Evolutionary conservation across 2,797 vertebrate species (phyloP), one percentile per base, ranked within the genome.

Genomic region (Pseudocheirus occidentalis): DNA sequence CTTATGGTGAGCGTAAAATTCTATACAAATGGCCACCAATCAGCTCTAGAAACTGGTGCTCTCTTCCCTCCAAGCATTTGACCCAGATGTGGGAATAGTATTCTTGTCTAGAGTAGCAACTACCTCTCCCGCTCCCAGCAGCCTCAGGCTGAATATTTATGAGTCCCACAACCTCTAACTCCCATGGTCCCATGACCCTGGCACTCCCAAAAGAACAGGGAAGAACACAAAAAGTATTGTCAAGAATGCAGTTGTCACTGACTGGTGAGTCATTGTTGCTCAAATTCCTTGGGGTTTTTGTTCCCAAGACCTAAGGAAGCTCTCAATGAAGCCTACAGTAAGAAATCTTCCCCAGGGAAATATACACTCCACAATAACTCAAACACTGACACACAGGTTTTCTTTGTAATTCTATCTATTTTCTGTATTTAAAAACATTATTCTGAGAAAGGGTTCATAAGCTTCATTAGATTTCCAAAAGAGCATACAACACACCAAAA

Each of bases 1-100:
- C 16, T 87, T 91, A 57, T 54, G 56, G 52, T 81, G 28, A 95
- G 66, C 9, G 56, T 95, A 92, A 93, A 91, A 3, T 46, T 81
- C 40, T 10, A 27, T 87, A 27, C 3, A 27, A 87, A 87, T 87
- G 24, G 40, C 21, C 10, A 46, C 73, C 66, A 21, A 40, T 81
- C n/a, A 66, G 0, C n/a, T 81, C 66, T 27, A 87, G 21, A 46
- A 87, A 87, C 21, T 50, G 40, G 3, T 50, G 3, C 40, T 40
- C n/a, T 87, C 31, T 11, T 46, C 40, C 40, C 46, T 24, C 9
- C 18, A 46, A 87, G 50, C 7, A 11, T 46, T 87, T 87, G 73
- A 50, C 40, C 40, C 73, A 27, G 9, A 87, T 10, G 7, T 40
- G 24, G 21, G 9, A 34, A 46, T 4, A 50, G 21, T 87, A 50